Evolutionary conservation across 2,888 invertebrate genomes (phyloP).

Genomic region (Ernsta delagoae): DNA sequence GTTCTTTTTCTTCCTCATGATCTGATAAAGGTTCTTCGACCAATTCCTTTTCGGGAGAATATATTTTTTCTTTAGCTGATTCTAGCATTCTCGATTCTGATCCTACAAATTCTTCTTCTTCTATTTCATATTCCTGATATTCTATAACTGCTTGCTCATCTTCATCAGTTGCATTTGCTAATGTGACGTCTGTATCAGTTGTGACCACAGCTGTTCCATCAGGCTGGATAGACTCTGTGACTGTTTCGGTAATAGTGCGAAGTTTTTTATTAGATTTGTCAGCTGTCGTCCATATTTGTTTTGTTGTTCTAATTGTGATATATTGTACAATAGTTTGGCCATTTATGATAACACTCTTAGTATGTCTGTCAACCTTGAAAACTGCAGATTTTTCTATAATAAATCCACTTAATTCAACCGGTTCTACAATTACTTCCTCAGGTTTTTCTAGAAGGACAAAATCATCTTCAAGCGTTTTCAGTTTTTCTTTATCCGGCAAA

Average conservation of each 20-base stretch:
- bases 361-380: neutral
- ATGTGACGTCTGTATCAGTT: neutral
- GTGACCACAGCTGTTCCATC: constrained; percentile 13
- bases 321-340: constrained; percentile 2
- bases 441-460: constrained; percentile 10
- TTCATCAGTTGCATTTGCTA: constrained; percentile 8
- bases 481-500: neutral
- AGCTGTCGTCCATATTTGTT: neutral
- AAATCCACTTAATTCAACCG: constrained; percentile 3
- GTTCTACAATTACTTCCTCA: neutral
- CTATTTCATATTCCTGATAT: constrained; percentile 8
- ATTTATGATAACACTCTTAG: neutral
- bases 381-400: constrained; percentile 11
- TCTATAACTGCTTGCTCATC: neutral
- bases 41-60: constrained; percentile 10
- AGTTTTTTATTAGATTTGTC: constrained; percentile 13
- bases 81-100: neutral
- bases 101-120: neutral
- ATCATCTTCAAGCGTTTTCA: neutral
- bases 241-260: constrained; percentile 6
- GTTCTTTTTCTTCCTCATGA: neutral
- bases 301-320: constrained; percentile 1
- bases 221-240: constrained; percentile 7
- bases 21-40: constrained; percentile 21
- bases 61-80: neutral